phyloP scores from a whole-genome alignment of 2,113 vertebrate species.

The Vanacampus margaritifer region DNA sequence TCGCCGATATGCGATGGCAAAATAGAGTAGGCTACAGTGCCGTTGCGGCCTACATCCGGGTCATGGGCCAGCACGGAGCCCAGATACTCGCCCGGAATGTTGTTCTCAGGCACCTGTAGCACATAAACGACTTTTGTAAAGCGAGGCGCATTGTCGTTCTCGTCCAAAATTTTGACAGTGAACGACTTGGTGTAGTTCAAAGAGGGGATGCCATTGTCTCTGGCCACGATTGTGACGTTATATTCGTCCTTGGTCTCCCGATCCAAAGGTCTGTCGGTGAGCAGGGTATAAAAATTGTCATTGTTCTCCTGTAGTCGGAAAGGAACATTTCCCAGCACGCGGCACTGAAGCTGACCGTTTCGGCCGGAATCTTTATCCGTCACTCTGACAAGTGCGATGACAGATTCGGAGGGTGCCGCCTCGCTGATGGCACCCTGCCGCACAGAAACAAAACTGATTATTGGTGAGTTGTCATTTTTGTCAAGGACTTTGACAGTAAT shows the following conservation, averaged over 20 bases:
- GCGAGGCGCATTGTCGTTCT: slow-evolving; percentile 94
- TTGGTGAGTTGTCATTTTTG: slow-evolving; percentile 94
- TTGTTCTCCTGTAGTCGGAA: slow-evolving; percentile 96
- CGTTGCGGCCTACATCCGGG: slow-evolving; percentile 92
- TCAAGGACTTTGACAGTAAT: slow-evolving; percentile 93
- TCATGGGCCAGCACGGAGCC: slow-evolving; percentile 95
- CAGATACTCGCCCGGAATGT: slow-evolving; percentile 95
- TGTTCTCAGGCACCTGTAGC: slow-evolving; percentile 96
- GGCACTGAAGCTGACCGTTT: slow-evolving; percentile 93
- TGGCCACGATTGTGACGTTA: slow-evolving; percentile 93
- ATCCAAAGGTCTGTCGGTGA: slow-evolving; percentile 91
- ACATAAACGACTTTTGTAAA: slow-evolving; percentile 94
- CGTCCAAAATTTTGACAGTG: slow-evolving; percentile 90
- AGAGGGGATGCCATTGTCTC: slow-evolving; percentile 90
- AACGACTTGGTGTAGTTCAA: slow-evolving; percentile 97
- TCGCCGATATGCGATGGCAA: slow-evolving; percentile 92
- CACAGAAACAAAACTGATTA: slow-evolving; percentile 94
- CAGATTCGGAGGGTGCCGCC: slow-evolving; percentile 90
- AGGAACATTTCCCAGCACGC: slow-evolving; percentile 87
- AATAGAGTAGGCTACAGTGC: slow-evolving; percentile 93
- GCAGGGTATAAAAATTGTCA: slow-evolving; percentile 94
- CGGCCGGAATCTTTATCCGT: slow-evolving; percentile 93
- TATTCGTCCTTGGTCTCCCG: slow-evolving; percentile 93
- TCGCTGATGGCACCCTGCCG: slow-evolving; percentile 97
- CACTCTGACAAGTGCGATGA: slow-evolving; percentile 93